Evolutionary conservation across 2,113 vertebrate species (phyloP), one percentile per base, ranked within the genome.

Genomic region (Lamprologus tigripictilis): DNA sequence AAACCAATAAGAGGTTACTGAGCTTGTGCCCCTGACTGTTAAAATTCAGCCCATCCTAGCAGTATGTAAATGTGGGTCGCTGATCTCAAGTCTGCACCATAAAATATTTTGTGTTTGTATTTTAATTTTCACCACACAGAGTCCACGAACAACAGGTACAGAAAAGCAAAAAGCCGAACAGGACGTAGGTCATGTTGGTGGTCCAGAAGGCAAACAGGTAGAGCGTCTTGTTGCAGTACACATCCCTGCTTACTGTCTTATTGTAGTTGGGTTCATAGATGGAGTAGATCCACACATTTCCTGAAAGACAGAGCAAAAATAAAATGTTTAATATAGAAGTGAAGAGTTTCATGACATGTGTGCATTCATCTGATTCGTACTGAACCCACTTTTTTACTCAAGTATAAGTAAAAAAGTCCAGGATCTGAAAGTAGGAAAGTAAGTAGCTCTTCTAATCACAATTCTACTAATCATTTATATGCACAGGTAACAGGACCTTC

Each of bases 201-300:
- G n/a, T 90, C 94, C 94, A 96, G 84, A 95, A 95, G 7, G 94
- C 94, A 80, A 93, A 94, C 73, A 83, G 80, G 83, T 96, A 94
- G 26, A 96, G 82, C 0, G 92, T 94, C 86, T 80, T 94, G 84
- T 95, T 80, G 31, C 95, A 96, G 92, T 92, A 95, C 1, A 31
- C 13, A 7, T 61, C 28, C 42, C 13, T 4, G 16, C 3, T 57
- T 2, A 49, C 51, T 5, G 19, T 47, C 3, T 82, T 61, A 55
- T 93, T 88, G 83, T 93, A 95, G 85, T 90, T 93, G 17, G 93
- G 92, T 9, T 92, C 80, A 37, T 96, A 96, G 68, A 95, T 82
- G 14, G 93, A 91, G 87, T 93, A 96, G 82, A 95, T 90, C 94
- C 93, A 95, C 35, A 94, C 92, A 35, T 91, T 95, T 33, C 94